These are phyloP conservation scores for Stenolophus ochropezus DNA, from an alignment of 2,888 invertebrate genomes.

Conservation along the genomic window DNA sequence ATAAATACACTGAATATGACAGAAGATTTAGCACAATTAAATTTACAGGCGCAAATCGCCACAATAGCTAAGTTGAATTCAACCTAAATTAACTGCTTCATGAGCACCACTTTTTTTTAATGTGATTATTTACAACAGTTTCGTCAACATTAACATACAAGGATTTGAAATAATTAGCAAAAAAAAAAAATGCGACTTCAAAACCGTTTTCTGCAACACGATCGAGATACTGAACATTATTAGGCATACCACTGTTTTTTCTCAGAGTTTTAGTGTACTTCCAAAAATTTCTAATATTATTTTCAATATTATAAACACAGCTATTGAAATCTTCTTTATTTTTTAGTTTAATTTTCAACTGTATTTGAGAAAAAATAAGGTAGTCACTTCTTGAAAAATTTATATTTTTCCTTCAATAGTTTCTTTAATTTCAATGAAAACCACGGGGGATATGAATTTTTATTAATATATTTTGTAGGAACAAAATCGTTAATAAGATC, in stretches of 20 bases:
- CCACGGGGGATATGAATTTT: constrained; percentile 15
- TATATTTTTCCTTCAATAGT: constrained; percentile 18
- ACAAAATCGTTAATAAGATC: constrained; percentile 19
- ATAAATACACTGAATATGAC: no score
- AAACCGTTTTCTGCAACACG: neutral
- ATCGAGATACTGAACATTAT: constrained; percentile 6
- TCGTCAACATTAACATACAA: neutral
- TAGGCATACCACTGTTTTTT: constrained; percentile 9
- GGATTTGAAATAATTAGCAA: constrained; percentile 44
- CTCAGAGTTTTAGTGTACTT: constrained; percentile 8
- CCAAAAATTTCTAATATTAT: constrained; percentile 13
- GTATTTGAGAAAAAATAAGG: neutral
- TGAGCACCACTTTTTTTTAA: neutral
- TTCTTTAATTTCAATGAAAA: neutral
- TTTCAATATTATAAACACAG: neutral
- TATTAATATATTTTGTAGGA: constrained; percentile 1
- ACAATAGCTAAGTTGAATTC: neutral
- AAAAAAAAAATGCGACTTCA: constrained; percentile 13
- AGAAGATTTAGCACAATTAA: no score
- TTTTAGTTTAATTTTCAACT: neutral
- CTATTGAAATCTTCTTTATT: neutral
- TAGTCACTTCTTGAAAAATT: constrained; percentile 25
- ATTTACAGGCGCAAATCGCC: no score
- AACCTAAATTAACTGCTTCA: neutral
- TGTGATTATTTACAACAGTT: neutral